Percentiles rank a stretch among this genome's conserved stretches.
Conservation (phyloP, 2,797 vertebrate species). For the Hozukius guyotensis region DNA sequence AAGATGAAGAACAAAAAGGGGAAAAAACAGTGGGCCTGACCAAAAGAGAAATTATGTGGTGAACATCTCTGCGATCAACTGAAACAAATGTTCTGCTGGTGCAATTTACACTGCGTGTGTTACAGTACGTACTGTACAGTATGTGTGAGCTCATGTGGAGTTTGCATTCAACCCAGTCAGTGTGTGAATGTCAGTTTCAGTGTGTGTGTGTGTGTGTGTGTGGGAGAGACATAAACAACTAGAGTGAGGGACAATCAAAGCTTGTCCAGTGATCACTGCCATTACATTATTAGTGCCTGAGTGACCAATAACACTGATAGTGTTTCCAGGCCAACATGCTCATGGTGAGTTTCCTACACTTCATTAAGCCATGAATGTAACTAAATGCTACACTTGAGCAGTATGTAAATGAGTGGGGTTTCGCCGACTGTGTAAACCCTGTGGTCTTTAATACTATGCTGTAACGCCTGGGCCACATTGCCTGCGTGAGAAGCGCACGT, state of each 20-base stretch:
- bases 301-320: constrained; percentile 44
- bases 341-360: constrained; percentile 7
- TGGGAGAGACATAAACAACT: constrained; percentile 2
- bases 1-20: background rate
- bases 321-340: constrained; percentile 33
- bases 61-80: background rate
- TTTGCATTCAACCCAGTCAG: constrained; percentile 10
- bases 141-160: constrained; percentile 14
- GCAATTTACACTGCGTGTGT: constrained; percentile 2
- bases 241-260: constrained; percentile 41
- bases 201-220: background rate
- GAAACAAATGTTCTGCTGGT: constrained; percentile 9
- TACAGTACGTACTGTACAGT: background rate
- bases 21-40: constrained; percentile 1
- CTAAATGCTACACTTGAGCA: constrained; percentile 3
- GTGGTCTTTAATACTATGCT: background rate
- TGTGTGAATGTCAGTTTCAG: constrained; percentile 1
- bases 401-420: background rate
- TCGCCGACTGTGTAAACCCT: background rate
- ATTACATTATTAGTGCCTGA: constrained; percentile 61
- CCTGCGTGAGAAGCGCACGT: background rate
- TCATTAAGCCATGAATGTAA: constrained; percentile 32
- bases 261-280: constrained; percentile 57
- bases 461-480: background rate
- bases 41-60: background rate